Base-by-base conservation (phyloP, 2,113 vertebrate species). In the Prunella fulvescens region DNA sequence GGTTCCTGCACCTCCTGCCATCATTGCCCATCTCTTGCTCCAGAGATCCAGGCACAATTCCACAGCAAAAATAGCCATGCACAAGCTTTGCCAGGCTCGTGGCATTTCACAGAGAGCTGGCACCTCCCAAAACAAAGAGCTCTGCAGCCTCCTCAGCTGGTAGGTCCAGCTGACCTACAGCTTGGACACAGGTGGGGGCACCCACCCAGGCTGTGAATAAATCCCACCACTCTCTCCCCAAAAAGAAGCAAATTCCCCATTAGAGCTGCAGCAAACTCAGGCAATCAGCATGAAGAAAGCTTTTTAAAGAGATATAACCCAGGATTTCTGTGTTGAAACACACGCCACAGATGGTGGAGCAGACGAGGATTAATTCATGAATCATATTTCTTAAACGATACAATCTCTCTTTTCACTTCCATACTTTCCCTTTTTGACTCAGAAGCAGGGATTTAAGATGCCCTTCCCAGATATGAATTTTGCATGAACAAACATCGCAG, bases 331-430 rank as follows among this genome's bases (percentile, higher is more conserved):
- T 96, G 96, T 95, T 83, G 93, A 92, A 94, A 94, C 96, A 94
- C 95, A 91, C 2, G 57, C 92, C 88, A 94, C 96, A 97, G 96
- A 97, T 97, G 96, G 96, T 94, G 92, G 78, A 92, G 94, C 95
- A 97, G 97, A 97, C 91, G 91, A 96, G 90, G 96, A 96, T 95
- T 96, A 96, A 96, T 97, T 96, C 96, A 96, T 95, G 94, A 95
- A 96, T 96, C 93, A 95, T 94, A 93, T 95, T 96, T 94, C 95
- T 95, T 92, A 91, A 95, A 92, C 33, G 89, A 96, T 95, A 95
- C 81, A 81, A 93, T 96, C 95, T 96, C 94, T 95, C 86, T 92
- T 93, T 97, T 94, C 93, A 90, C 94, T 95, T 95, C 86, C 92
- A 92, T 86, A 31, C 91, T 95, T 95, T 95, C 90, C 93, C 88